These are phyloP conservation scores for Myodes glareolus DNA, from an alignment of 2,113 vertebrate genomes.

Conservation along the genomic window DNA sequence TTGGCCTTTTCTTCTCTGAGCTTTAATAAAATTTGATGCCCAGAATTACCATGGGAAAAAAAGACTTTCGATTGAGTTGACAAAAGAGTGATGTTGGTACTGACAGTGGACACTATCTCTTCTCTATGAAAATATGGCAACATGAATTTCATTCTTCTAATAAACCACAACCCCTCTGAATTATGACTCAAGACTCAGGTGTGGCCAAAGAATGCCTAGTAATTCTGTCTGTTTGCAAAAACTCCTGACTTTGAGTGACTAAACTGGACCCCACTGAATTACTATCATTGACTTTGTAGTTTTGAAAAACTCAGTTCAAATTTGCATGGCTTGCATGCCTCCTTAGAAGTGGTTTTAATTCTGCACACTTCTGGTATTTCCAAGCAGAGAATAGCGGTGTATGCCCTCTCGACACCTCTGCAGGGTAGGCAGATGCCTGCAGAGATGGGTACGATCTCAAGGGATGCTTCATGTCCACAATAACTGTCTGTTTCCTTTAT, in stretches of 20 bases:
- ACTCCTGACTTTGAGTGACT: neutral
- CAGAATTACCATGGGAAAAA: neutral
- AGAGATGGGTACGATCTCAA: neutral
- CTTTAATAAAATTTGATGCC: constrained; percentile 26
- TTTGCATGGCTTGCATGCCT: constrained; percentile 26
- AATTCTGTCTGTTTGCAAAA: constrained; percentile 44
- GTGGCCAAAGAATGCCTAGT: constrained; percentile 23
- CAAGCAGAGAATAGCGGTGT: neutral
- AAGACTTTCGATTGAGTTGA: neutral
- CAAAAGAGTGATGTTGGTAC: neutral
- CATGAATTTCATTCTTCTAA: constrained; percentile 24
- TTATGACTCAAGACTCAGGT: neutral
- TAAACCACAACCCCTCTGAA: constrained; percentile 22
- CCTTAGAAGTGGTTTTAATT: constrained; percentile 58
- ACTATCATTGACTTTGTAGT: neutral
- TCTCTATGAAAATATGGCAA: constrained; percentile 53
- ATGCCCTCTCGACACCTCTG: neutral
- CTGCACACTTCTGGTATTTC: neutral
- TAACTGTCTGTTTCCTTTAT: neutral
- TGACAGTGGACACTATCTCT: neutral
- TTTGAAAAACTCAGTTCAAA: constrained; percentile 43
- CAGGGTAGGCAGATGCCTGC: neutral
- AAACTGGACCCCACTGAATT: neutral
- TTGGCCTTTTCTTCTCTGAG: neutral
- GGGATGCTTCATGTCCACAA: neutral